Conservation (phyloP, 1,140 invertebrate genomes). For the Thaumetopoea pityocampa region DNA sequence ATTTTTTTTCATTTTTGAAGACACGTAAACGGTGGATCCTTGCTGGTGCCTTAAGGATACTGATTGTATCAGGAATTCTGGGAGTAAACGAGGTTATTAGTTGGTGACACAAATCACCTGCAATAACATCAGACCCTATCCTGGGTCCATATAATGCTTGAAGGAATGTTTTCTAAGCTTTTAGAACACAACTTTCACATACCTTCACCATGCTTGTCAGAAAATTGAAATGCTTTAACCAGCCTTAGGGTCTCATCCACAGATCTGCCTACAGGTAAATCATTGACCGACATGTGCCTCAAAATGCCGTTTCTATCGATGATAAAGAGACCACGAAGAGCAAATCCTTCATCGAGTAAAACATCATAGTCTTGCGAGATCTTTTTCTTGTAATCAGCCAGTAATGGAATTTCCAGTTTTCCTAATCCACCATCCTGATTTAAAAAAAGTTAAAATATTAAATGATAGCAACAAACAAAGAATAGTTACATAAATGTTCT, state of each 20-base stretch:
- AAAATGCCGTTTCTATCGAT: conserved; percentile 84
- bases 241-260: conserved; percentile 94
- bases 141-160: background rate
- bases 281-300: conserved; percentile 89
- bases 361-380: conserved; percentile 94
- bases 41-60: too few species aligned
- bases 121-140: too few species aligned
- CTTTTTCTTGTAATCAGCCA: conserved; percentile 94
- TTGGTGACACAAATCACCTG: too few species aligned
- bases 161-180: background rate
- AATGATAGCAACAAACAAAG: background rate
- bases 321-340: conserved; percentile 85
- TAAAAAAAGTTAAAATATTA: conserved; percentile 2
- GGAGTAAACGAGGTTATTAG: too few species aligned
- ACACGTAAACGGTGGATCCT: too few species aligned
- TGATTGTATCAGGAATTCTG: too few species aligned
- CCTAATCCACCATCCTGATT: conserved; percentile 92
- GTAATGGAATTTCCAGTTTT: conserved; percentile 90
- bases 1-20: too few species aligned
- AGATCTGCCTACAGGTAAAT: conserved; percentile 94
- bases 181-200: conserved; percentile 19
- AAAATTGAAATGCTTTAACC: conserved; percentile 95
- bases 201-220: conserved; percentile 95
- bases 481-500: too few species aligned
- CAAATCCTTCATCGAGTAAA: conserved; percentile 90